Evolutionary conservation across 2,888 invertebrate species (phyloP), one percentile per base, ranked within the genome.

Genomic region (Zaprionus lineosus): DNA sequence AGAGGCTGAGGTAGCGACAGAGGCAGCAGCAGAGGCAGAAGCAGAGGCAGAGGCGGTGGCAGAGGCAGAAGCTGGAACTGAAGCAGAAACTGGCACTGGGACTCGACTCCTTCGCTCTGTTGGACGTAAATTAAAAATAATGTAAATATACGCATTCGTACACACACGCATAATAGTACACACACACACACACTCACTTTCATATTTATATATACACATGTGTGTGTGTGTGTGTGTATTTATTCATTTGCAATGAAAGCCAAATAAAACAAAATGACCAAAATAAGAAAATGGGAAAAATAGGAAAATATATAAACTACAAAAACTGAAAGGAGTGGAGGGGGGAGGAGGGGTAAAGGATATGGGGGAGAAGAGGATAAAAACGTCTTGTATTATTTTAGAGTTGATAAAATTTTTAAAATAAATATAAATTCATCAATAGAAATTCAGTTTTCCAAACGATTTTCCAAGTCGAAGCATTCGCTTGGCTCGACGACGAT

Each of bases 41-140:
- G n/a, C n/a, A n/a, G n/a, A n/a, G n/a, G n/a, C n/a, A n/a, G n/a
- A n/a, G n/a, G n/a, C n/a, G n/a, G n/a, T n/a, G n/a, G n/a, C n/a
- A n/a, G n/a, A n/a, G n/a, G n/a, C n/a, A n/a, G 28, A 26, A 40
- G 11, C 48, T 39, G 33, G 24, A 26, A 43, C 26, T 6, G 21
- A n/a, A n/a, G n/a, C n/a, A n/a, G n/a, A n/a, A n/a, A n/a, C n/a
- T n/a, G 14, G 21, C 21, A 2, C 33, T 9, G 21, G 36, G 29
- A 11, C 33, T 41, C 31, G 55, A 46, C 39, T 55, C 31, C 51
- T 53, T 43, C 37, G 24, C 60, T 39, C 53, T 44, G 33, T 11
- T n/a, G n/a, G n/a, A 46, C 69, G 44, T 52, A 55, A 37, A 69
- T 62, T 69, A 44, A 74, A 62, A 66, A 56, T 52, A 70, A 53